A percentile compares a stretch with the other conserved stretches of the same genome.
phyloP scores from a whole-genome alignment of 1,140 invertebrate species.

The Dufourea novaeangliae region DNA sequence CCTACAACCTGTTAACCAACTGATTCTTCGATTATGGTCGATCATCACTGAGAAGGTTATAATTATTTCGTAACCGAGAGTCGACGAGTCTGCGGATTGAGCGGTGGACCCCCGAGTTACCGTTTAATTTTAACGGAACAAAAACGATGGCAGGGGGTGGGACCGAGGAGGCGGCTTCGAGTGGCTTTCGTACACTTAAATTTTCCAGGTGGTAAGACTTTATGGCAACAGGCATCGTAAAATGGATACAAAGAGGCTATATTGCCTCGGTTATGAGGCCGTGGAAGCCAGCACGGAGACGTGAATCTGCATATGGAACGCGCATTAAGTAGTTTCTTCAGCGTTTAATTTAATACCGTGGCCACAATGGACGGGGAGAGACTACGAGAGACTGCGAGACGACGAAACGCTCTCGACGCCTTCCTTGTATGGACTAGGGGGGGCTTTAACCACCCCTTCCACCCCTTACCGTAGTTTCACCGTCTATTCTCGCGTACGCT shows the following conservation, averaged over 20 bases:
- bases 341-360: constrained; percentile 78
- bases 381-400: constrained; percentile 33
- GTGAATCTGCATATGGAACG: constrained; percentile 80
- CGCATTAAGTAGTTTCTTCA: constrained; percentile 79
- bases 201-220: constrained; percentile 67
- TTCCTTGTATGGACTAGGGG: constrained; percentile 19
- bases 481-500: constrained; percentile 9
- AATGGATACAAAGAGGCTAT: constrained; percentile 80
- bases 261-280: constrained; percentile 70
- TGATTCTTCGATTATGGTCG: constrained; percentile 10
- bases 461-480: constrained; percentile 48
- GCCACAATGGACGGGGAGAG: constrained; percentile 60
- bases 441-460: constrained; percentile 42
- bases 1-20: no score
- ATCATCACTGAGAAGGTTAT: neutral
- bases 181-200: constrained; percentile 51
- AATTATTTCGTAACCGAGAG: neutral
- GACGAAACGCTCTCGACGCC: constrained; percentile 48
- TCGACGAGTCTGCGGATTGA: neutral
- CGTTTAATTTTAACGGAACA: constrained; percentile 38
- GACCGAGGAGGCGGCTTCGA: constrained; percentile 37
- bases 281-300: constrained; percentile 68
- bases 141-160: neutral
- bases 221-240: constrained; percentile 75
- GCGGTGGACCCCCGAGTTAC: neutral